Base-by-base conservation (phyloP, 2,113 vertebrate species). In the Leucopternis melanops region DNA sequence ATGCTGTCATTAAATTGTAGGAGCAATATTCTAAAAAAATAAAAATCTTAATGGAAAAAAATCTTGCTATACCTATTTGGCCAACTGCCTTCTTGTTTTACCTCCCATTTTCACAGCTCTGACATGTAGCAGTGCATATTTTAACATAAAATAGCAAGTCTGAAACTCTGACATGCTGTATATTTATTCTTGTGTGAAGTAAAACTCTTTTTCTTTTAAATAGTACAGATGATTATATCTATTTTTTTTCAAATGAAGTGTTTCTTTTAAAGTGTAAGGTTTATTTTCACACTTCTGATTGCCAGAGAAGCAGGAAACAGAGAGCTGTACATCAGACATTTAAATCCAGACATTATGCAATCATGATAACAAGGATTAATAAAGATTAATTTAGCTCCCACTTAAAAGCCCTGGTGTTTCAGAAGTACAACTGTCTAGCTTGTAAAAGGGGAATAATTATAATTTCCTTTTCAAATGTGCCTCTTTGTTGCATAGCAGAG, bases 221-320 rank as follows among this genome's bases (percentile, higher is more conserved):
- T 88, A 95, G 87, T 96, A 44, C 86, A 90, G 83, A 97, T 97
- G 81, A 97, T 97, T 97, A 86, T 84, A 95, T 93, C 79, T 93
- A 54, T 85, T 97, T 97, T 96, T 86, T 89, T 88, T 70, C n/a
- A 95, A 96, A 94, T 42, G 63, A 80, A 89, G 94, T 94, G 72
- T 97, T 98, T 96, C 91, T 97, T 97, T 97, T 96, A 95, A 97
- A 97, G 81, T 81, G 63, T 74, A 96, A 97, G 74, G 94, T 98
- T 98, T 98, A 98, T 98, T 98, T 98, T 98, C 97, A 95, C 98
- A 98, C 91, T 98, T 98, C 90, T 98, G 97, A 98, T 98, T 98
- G 98, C 97, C 91, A 83, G 88, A 96, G 93, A 97, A 97, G 97
- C 94, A 97, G 92, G 96, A 97, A 97, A 97, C 84, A 95, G 90